A percentile compares a stretch with the other conserved stretches of the same genome.
Evolutionary conservation across 2,113 vertebrate genomes (phyloP).

Genomic region (Peromyscus californicus): DNA sequence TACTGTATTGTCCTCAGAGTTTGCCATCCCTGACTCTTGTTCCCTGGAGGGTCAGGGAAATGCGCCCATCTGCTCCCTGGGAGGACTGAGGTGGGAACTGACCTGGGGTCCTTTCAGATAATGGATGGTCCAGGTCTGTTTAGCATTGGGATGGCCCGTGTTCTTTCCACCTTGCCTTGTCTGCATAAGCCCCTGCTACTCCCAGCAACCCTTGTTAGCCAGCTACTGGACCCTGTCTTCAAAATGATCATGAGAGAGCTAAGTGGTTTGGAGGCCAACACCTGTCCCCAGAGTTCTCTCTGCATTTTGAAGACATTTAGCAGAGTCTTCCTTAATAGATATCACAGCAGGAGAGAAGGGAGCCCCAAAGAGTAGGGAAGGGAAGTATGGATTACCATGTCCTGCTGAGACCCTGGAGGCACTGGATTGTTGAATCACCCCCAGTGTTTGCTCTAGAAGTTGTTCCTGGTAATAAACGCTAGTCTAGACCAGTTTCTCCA

Average conservation of each 20-base stretch:
- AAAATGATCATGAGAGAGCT: neutral
- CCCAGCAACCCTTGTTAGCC: neutral
- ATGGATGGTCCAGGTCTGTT: neutral
- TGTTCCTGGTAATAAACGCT: neutral
- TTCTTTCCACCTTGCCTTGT: accelerated
- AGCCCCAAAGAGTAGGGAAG: too few species aligned
- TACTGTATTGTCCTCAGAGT: neutral
- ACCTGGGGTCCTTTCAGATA: neutral
- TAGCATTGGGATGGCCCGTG: neutral
- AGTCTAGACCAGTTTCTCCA: neutral
- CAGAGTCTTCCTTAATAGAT: neutral
- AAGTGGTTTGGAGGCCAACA: neutral
- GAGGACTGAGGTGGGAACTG: neutral
- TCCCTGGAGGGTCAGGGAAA: neutral
- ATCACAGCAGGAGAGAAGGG: neutral
- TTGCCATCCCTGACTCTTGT: neutral
- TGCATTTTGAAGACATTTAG: neutral
- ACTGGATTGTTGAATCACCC: neutral
- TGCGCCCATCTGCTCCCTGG: neutral
- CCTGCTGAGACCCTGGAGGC: neutral
- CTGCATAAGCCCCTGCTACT: accelerated
- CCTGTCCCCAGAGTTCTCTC: neutral
- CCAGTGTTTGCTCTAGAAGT: neutral
- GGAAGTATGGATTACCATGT: neutral
- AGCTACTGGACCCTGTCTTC: neutral